Evolutionary conservation across 1,140 invertebrate species (phyloP).

Genomic region (Cherax destructor): DNA sequence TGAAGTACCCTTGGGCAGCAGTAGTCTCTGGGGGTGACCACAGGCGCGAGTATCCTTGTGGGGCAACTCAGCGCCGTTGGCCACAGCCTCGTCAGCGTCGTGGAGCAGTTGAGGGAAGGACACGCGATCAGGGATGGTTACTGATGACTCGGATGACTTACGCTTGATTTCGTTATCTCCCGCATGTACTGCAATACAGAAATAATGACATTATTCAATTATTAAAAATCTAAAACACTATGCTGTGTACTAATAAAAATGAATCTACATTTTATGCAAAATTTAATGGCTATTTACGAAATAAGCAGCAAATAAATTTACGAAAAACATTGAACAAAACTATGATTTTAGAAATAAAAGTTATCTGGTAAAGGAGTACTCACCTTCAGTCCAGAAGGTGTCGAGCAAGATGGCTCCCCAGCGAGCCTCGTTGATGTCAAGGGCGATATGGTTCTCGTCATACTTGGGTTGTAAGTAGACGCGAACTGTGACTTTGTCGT

Average conservation of each 20-base stretch:
- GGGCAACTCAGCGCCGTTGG: background rate
- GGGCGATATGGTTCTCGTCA: constrained; percentile 20
- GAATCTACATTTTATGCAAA: too few relatives aligned
- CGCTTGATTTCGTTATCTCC: background rate
- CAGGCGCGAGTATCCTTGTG: background rate
- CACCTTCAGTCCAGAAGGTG: constrained; percentile 52
- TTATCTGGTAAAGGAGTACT: too few relatives aligned
- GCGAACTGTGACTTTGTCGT: background rate
- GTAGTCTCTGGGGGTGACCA: constrained; percentile 78
- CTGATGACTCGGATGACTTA: background rate
- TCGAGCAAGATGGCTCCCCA: constrained; percentile 5
- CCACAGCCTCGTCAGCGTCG: constrained; percentile 8
- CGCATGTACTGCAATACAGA: background rate
- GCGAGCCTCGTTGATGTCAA: constrained; percentile 9
- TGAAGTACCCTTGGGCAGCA: constrained; percentile 82
- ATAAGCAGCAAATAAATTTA: too few relatives aligned
- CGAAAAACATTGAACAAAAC: too few relatives aligned
- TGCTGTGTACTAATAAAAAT: too few relatives aligned
- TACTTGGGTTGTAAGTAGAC: background rate
- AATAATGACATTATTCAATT: too few relatives aligned
- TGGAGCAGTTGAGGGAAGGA: background rate
- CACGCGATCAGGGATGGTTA: constrained; percentile 14
- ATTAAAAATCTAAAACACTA: too few relatives aligned
- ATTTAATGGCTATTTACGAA: too few relatives aligned
- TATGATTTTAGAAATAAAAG: too few relatives aligned